Evolutionary conservation across 2,797 vertebrate genomes (phyloP).

Genomic region (Anas flavirostris): DNA sequence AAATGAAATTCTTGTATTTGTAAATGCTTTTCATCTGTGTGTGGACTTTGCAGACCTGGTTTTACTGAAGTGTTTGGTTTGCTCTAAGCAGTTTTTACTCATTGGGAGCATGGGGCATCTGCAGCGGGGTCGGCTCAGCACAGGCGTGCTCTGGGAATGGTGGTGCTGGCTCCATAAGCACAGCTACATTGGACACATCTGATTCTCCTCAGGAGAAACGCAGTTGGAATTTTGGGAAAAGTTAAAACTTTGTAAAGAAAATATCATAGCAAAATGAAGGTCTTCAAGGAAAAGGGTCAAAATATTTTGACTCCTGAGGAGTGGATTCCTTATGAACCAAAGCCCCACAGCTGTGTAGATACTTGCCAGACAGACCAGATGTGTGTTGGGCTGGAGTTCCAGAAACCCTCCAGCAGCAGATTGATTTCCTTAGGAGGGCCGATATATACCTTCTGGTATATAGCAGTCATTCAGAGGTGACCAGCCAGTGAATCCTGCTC

Average conservation of each 20-base stretch:
- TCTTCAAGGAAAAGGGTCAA: neutral
- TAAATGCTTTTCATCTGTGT: neutral
- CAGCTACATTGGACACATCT: too few species aligned
- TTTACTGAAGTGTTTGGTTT: neutral
- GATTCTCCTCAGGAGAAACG: neutral
- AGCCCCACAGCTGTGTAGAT: neutral
- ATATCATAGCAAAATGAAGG: neutral
- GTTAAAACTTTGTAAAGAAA: neutral
- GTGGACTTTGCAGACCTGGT: neutral
- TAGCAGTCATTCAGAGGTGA: neutral
- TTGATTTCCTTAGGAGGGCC: neutral
- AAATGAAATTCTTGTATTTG: neutral
- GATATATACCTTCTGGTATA: neutral
- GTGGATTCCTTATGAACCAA: neutral
- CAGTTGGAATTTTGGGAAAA: neutral
- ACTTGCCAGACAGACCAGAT: neutral
- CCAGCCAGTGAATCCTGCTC: neutral
- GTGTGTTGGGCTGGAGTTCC: neutral
- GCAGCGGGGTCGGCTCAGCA: neutral
- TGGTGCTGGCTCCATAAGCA: neutral
- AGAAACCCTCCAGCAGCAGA: neutral
- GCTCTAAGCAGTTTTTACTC: neutral
- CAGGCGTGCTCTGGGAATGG: neutral
- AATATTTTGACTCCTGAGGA: fast-evolving
- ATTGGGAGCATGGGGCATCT: neutral